phyloP scores from a whole-genome alignment of 1,140 invertebrate genomes.

The Conus ventricosus region DNA sequence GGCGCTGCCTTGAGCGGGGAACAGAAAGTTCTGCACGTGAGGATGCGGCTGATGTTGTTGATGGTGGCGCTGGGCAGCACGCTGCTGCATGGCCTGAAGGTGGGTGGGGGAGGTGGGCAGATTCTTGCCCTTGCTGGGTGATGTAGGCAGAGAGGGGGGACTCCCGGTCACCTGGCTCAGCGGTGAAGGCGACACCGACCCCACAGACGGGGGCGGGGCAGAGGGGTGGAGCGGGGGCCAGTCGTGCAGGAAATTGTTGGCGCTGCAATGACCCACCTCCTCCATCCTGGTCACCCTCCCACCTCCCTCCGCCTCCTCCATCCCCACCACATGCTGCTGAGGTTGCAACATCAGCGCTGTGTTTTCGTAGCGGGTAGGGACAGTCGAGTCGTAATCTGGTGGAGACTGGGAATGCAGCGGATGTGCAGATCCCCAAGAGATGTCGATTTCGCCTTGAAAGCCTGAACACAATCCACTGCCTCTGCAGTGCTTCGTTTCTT shows the following conservation, averaged over 20 bases:
- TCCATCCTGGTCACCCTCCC: neutral
- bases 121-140: conserved; percentile 62
- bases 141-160: conserved; percentile 37
- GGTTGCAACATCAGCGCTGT: conserved; percentile 53
- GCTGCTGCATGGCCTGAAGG: conserved; percentile 89
- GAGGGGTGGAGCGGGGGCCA: conserved; percentile 40
- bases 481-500: conserved; percentile 52
- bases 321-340: conserved; percentile 40
- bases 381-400: conserved; percentile 58
- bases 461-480: conserved; percentile 30
- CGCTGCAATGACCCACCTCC: conserved; percentile 6
- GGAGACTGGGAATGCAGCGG: conserved; percentile 66
- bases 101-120: conserved; percentile 95
- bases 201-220: conserved; percentile 36
- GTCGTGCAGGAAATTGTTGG: conserved; percentile 28
- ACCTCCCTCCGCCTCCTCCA: conserved; percentile 57
- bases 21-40: conserved; percentile 45
- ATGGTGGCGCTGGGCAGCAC: conserved; percentile 86
- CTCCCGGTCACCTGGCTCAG: too few relatives aligned
- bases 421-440: conserved; percentile 79
- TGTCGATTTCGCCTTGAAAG: conserved; percentile 78
- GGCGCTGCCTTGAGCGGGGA: conserved; percentile 48
- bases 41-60: conserved; percentile 39
- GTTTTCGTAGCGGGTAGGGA: conserved; percentile 62
- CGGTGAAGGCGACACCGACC: conserved; percentile 38